Evolutionary conservation across 2,113 vertebrate genomes (phyloP).

Genomic region (Pyrgilauda ruficollis): DNA sequence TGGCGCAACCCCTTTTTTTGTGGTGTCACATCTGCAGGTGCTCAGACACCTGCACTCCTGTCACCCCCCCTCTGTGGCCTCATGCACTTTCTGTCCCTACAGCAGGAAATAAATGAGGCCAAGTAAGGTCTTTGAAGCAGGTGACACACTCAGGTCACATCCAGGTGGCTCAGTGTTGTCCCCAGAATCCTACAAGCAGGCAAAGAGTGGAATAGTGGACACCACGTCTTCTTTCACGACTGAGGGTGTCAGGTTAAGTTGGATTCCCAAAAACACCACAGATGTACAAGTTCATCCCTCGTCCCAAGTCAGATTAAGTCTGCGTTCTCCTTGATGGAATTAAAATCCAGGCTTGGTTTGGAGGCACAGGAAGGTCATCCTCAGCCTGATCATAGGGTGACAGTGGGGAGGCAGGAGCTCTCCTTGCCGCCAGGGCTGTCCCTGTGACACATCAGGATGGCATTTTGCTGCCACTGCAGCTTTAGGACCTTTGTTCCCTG

Average conservation of each 20-base stretch:
- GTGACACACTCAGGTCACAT: background rate
- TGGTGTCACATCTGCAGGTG: background rate
- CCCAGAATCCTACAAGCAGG: accelerated
- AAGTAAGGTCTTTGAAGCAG: accelerated
- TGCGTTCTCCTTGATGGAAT: background rate
- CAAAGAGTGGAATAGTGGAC: background rate
- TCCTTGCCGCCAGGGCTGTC: background rate
- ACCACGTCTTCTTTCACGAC: background rate
- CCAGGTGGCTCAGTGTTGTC: background rate
- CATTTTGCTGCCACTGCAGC: background rate
- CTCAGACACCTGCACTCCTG: background rate
- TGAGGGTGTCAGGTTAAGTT: background rate
- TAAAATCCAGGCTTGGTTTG: background rate
- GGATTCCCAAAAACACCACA: background rate
- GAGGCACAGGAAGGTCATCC: background rate
- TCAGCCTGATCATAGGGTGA: background rate
- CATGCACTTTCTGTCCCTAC: background rate
- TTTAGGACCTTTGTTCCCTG: background rate
- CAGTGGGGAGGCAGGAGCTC: background rate
- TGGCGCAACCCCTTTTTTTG: background rate
- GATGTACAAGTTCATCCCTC: background rate
- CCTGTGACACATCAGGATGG: background rate
- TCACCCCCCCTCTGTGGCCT: accelerated
- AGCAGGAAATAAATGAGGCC: background rate
- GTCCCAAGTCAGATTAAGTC: background rate